Conservation (phyloP, 2,113 vertebrate genomes). For the Limanda limanda region DNA sequence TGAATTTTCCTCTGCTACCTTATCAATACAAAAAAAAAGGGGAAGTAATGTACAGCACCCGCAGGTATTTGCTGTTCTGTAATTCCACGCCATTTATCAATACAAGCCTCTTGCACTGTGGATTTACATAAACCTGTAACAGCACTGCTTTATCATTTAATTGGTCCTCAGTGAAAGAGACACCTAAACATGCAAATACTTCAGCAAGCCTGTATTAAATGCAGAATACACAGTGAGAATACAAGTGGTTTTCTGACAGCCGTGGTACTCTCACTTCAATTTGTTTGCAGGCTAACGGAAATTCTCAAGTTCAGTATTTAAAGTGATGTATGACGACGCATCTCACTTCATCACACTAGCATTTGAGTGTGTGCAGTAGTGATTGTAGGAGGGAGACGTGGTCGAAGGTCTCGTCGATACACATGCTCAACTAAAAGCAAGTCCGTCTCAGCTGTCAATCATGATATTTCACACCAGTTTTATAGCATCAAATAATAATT, state of each 20-base stretch:
- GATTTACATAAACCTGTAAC: constrained; percentile 82
- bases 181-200: constrained; percentile 80
- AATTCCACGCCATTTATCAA: constrained; percentile 79
- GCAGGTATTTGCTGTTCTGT: constrained; percentile 80
- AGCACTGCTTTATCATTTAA: constrained; percentile 80
- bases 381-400: no score
- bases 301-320: constrained; percentile 19
- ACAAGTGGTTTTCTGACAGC: constrained; percentile 62
- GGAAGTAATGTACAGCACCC: constrained; percentile 69
- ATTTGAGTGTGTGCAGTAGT: no score
- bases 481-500: no score
- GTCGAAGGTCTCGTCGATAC: neutral
- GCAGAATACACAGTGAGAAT: constrained; percentile 44
- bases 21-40: constrained; percentile 74
- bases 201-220: constrained; percentile 64
- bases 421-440: neutral
- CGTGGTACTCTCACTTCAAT: constrained; percentile 37
- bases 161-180: constrained; percentile 75
- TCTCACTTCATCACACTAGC: neutral
- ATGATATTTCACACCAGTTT: neutral
- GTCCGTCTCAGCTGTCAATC: neutral
- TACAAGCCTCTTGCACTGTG: constrained; percentile 63
- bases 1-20: constrained; percentile 53
- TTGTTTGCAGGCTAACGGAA: constrained; percentile 28
- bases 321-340: neutral